Evolutionary conservation across 2,797 vertebrate genomes (phyloP).

Genomic region (Acanthopagrus latus): DNA sequence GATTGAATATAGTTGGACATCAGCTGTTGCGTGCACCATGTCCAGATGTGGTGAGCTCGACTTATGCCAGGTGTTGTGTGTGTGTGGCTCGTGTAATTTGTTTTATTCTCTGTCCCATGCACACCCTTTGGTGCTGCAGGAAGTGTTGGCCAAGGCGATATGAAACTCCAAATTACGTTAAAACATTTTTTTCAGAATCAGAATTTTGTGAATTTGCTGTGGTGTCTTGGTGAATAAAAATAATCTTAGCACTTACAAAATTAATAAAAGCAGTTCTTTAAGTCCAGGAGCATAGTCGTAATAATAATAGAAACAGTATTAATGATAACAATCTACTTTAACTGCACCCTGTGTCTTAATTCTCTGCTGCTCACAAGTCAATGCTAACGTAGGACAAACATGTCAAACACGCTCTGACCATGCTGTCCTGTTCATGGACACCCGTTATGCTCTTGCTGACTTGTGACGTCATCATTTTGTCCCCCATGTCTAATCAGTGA

Average conservation of each 20-base stretch:
- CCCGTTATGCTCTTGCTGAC: slow-evolving; percentile 26
- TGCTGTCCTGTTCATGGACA: neutral
- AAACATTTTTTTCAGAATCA: too few relatives aligned
- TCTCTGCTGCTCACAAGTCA: neutral
- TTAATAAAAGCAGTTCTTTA: too few relatives aligned
- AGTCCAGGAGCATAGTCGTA: too few relatives aligned
- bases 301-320: too few relatives aligned
- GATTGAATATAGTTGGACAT: neutral
- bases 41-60: neutral
- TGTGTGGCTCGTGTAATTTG: neutral
- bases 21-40: neutral
- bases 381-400: neutral
- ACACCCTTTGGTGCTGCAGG: neutral
- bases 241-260: too few relatives aligned
- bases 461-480: slow-evolving; percentile 29
- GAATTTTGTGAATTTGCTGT: too few relatives aligned
- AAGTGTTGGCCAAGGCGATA: neutral
- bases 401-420: neutral
- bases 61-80: slow-evolving; percentile 3
- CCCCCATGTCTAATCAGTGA: slow-evolving; percentile 23
- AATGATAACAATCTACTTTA: too few relatives aligned
- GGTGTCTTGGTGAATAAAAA: too few relatives aligned
- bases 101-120: too few relatives aligned
- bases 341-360: neutral
- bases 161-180: neutral